These are phyloP conservation scores for Aleiodes alternator DNA, from an alignment of 2,888 invertebrate species.

Conservation along the genomic window DNA sequence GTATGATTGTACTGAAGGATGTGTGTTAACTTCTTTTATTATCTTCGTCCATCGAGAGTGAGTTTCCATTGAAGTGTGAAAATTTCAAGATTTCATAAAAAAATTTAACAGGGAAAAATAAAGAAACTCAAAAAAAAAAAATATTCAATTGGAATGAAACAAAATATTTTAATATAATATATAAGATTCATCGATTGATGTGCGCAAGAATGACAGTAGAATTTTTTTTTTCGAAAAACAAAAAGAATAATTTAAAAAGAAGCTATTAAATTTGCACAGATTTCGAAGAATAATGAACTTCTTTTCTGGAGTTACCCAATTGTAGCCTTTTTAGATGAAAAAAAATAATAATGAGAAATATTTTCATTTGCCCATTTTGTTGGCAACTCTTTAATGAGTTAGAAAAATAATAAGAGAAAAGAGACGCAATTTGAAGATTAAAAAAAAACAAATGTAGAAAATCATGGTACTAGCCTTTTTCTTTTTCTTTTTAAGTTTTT, in stretches of 20 bases:
- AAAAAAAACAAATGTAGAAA: slow-evolving; percentile 27
- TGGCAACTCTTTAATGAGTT: slow-evolving; percentile 15
- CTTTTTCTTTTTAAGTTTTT: slow-evolving; percentile 65
- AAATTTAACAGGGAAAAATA: slow-evolving; percentile 12
- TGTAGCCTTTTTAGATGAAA: slow-evolving; percentile 11
- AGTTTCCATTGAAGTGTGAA: slow-evolving; percentile 24
- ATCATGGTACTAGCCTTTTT: slow-evolving; percentile 57
- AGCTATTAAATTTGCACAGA: slow-evolving; percentile 6
- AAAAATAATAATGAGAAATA: not conserved
- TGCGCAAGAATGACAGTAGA: slow-evolving; percentile 32
- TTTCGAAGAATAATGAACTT: slow-evolving; percentile 4
- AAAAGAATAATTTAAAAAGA: not conserved
- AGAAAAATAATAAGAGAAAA: not conserved
- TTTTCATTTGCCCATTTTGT: slow-evolving; percentile 18
- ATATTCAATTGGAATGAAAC: not conserved
- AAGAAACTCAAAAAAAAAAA: slow-evolving; percentile 1
- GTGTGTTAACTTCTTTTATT: slow-evolving; percentile 25
- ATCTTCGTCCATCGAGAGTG: slow-evolving; percentile 33
- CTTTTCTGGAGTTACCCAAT: not conserved
- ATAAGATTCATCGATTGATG: slow-evolving; percentile 16
- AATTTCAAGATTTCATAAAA: not conserved
- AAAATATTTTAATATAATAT: too few species aligned
- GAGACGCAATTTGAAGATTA: not conserved
- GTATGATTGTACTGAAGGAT: slow-evolving; percentile 28
- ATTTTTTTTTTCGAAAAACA: slow-evolving; percentile 1